A percentile compares a stretch with the other conserved stretches of the same genome.
phyloP scores from a whole-genome alignment of 1,140 invertebrate species.

The Drosophila grimshawi region DNA sequence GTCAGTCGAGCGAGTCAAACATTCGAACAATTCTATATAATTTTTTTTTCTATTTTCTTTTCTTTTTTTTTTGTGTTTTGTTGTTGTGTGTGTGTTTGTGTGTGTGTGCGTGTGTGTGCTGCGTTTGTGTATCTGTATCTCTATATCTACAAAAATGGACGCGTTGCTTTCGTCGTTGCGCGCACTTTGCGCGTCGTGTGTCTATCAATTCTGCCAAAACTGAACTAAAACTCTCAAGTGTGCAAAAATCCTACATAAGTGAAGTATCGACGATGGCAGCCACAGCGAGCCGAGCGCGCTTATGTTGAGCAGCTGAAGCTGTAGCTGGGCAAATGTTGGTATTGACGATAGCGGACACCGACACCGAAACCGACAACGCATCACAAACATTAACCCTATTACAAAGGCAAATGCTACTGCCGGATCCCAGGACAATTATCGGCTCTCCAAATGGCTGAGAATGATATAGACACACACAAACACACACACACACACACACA shows the following conservation, averaged over 20 bases:
- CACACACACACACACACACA: constrained; percentile 15
- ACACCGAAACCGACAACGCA: no score
- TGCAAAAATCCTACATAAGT: constrained; percentile 80
- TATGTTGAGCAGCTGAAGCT: constrained; percentile 67
- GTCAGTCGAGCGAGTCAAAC: constrained; percentile 10
- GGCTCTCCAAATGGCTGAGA: background rate
- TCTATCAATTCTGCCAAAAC: constrained; percentile 78
- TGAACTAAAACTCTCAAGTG: constrained; percentile 82
- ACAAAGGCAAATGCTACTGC: constrained; percentile 6
- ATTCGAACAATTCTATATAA: background rate
- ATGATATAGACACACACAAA: constrained; percentile 11
- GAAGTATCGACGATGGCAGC: constrained; percentile 48
- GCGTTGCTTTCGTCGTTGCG: constrained; percentile 12
- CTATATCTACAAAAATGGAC: constrained; percentile 38
- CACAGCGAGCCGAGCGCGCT: constrained; percentile 49
- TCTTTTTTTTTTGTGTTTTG: constrained; percentile 4
- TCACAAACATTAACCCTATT: no score
- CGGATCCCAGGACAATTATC: constrained; percentile 15
- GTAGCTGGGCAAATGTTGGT: constrained; percentile 66
- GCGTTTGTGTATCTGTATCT: constrained; percentile 48
- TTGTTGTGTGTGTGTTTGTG: constrained; percentile 6
- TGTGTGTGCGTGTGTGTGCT: constrained; percentile 24
- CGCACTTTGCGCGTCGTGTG: constrained; percentile 57
- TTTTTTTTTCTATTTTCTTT: constrained; percentile 12
- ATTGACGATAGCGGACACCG: constrained; percentile 29